Conservation (phyloP, 2,113 vertebrate species). For the Coregonus clupeaformis region DNA sequence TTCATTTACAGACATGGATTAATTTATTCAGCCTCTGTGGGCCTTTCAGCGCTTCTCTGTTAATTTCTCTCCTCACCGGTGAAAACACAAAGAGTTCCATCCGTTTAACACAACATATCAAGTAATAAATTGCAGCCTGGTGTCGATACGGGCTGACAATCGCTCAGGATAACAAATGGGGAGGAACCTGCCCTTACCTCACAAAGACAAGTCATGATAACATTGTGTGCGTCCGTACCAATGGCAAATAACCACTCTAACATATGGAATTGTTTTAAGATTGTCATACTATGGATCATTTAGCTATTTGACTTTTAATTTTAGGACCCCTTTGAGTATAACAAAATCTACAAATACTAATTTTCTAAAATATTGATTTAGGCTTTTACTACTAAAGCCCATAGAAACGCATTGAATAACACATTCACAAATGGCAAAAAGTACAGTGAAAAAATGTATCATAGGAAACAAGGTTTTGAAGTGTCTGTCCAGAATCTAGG, state of each 20-base stretch:
- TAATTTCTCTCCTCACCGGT: slow-evolving; percentile 37
- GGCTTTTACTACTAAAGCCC: no score
- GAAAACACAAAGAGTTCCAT: slow-evolving; percentile 46
- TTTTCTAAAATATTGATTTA: no score
- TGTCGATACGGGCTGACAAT: slow-evolving; percentile 1
- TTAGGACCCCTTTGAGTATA: no score
- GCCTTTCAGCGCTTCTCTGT: slow-evolving; percentile 40
- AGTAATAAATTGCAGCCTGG: slow-evolving; percentile 47
- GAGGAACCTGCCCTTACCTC: slow-evolving; percentile 11
- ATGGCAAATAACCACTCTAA: background rate
- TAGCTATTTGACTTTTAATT: no score
- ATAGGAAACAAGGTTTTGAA: no score
- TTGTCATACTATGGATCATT: no score
- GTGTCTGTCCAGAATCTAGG: no score
- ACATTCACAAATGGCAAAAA: no score
- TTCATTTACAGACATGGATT: slow-evolving; percentile 50
- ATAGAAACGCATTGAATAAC: no score
- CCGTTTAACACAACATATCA: slow-evolving; percentile 41
- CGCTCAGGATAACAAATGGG: slow-evolving; percentile 17
- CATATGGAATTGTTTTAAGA: no score
- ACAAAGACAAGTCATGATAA: slow-evolving; percentile 7
- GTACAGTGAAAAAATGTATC: no score
- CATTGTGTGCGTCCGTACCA: background rate
- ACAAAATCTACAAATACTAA: no score
- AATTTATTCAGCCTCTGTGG: slow-evolving; percentile 52